Evolutionary conservation across 53 echinoderm and acorn worm genomes (phyloP).

Genomic region (Astropecten irregularis): DNA sequence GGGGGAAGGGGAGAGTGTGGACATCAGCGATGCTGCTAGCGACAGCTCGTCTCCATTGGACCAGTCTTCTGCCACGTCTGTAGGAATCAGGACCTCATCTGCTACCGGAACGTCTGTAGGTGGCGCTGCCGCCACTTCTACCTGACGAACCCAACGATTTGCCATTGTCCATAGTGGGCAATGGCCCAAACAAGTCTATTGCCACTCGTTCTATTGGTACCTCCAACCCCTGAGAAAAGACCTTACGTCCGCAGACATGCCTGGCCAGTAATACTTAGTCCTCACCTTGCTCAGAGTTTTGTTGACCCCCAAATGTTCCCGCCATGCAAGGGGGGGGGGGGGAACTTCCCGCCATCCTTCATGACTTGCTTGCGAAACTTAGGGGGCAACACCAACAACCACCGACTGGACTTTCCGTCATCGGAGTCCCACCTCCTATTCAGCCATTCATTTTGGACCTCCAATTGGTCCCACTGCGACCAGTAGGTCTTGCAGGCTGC

Average conservation of each 20-base stretch:
- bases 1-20: too few species aligned
- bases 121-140: too few species aligned
- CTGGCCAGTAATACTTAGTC: not conserved
- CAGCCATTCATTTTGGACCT: not conserved
- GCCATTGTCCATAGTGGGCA: not conserved
- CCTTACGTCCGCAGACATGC: not conserved
- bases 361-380: not conserved
- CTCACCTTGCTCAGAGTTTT: too few species aligned
- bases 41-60: too few species aligned
- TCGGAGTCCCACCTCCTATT: not conserved
- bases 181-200: too few species aligned
- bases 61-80: too few species aligned
- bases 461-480: not conserved
- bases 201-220: not conserved
- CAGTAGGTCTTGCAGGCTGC: too few species aligned
- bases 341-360: too few species aligned
- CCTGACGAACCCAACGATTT: not conserved
- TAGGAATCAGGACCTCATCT: too few species aligned
- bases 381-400: not conserved
- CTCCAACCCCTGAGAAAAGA: not conserved
- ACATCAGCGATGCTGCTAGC: too few species aligned
- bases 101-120: too few species aligned
- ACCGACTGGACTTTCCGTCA: not conserved
- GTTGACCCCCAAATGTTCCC: not conserved
- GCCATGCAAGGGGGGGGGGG: not conserved